Evolutionary conservation across 2,888 invertebrate genomes (phyloP), one percentile per base, ranked within the genome.

Genomic region (Sphaerophoria rueppellii): DNA sequence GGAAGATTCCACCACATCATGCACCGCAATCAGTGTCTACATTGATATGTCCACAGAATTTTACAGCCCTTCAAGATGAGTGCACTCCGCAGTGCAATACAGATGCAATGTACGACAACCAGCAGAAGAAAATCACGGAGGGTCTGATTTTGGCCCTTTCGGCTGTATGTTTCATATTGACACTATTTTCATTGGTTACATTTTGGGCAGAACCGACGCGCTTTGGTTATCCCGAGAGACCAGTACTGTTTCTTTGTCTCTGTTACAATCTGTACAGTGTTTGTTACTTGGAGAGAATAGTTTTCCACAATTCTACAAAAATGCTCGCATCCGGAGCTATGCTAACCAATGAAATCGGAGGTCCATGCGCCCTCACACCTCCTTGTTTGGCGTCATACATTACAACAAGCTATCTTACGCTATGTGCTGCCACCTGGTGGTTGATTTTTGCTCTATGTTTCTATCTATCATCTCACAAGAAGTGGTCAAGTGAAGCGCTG

Each of bases 401-500:
- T 12, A 92, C 95, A 1, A 94, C 95, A 11, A 96, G 96, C 89
- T 97, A 96, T 92, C 94, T 96, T 89, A 95, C 95, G 43, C 92
- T 97, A 89, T 96, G 96, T 65, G 95, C 95, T 79, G 95, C 95
- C 88, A 94, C 96, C 81, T 97, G 98, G 97, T 97, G 98, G 95
- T 94, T 96, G 3, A 95, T 97, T 88, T 94, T 98, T 69, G 96
- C 97, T 82, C 94, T 97, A 63, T 97, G 97, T 75, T 98, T 98
- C 96, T 96, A 97, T 89, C 93, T 98, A 63, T 96, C 97, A 4
- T 97, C 98, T 0, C 96, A 96, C 57, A 96, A 97, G 90, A 97
- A 98, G 90, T 98, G 98, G 98, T 97, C 97, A 35, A 96, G 97
- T 77, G 98, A 98, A 92, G 97, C 97, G 2, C 94, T 98, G 70